A percentile compares a stretch with the other conserved stretches of the same genome.
Conservation (phyloP, 2,888 invertebrate species). For the Eupithecia vulgata region DNA sequence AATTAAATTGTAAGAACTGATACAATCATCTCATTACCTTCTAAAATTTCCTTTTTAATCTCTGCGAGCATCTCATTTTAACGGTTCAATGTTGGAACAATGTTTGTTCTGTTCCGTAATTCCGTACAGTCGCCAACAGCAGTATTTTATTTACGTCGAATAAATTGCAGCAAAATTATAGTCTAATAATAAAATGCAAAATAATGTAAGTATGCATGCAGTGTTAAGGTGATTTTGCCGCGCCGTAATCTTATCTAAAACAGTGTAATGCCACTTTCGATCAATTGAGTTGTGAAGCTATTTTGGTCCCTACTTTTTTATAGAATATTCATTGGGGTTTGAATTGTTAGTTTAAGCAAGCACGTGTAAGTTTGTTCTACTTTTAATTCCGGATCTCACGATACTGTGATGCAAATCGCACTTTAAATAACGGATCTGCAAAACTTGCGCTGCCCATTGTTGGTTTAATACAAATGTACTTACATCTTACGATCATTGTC, state of each 20-base stretch:
- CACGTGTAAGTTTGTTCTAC: not conserved
- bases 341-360: no score
- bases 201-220: not conserved
- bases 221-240: slow-evolving; percentile 6
- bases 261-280: slow-evolving; percentile 4
- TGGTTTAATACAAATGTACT: slow-evolving; percentile 42
- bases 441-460: slow-evolving; percentile 44
- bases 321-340: not conserved
- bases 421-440: slow-evolving; percentile 61
- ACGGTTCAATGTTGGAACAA: slow-evolving; percentile 55
- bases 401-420: slow-evolving; percentile 65
- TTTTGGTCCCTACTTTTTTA: not conserved
- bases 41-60: slow-evolving; percentile 56
- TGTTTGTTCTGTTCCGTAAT: slow-evolving; percentile 56
- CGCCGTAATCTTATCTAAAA: not conserved
- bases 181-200: not conserved
- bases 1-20: slow-evolving; percentile 41
- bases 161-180: not conserved
- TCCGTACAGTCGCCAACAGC: slow-evolving; percentile 13
- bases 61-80: slow-evolving; percentile 56
- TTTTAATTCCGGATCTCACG: slow-evolving; percentile 63
- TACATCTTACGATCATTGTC: slow-evolving; percentile 54
- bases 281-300: not conserved
- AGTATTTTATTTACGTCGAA: not conserved
- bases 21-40: slow-evolving; percentile 45